Evolutionary conservation across 2,113 vertebrate genomes (phyloP), one percentile per base, ranked within the genome.

Genomic region (Ptilonorhynchus violaceus): DNA sequence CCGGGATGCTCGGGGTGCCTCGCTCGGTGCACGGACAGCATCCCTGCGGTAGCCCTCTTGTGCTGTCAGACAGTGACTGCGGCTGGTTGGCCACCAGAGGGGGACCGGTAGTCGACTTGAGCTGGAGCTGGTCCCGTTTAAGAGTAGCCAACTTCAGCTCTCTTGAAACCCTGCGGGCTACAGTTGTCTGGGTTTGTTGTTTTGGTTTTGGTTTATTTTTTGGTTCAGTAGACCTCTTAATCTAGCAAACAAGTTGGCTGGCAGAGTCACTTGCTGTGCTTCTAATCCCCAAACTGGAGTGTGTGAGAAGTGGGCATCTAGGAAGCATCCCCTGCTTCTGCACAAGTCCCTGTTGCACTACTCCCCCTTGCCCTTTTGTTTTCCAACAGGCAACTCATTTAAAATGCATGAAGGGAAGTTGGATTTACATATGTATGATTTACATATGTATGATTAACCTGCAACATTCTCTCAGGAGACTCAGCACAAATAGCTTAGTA

Each of bases 11-110:
- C 24, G 11, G 3, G 53, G 19, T 46, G 69, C 12, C 31, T 9
- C 15, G 9, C 28, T 25, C 7, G 4, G 18, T 15, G 64, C 41
- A 12, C 35, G 37, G 35, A 17, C 42, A 3, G 60, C 0, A 8
- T 35, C 52, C 1, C 0, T 8, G 74, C 13, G 33, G 22, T 30
- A 13, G 33, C 63, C 72, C 49, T 18, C 1, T 2, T 5, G 27
- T 24, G 50, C 41, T 3, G 2, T 8, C 72, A 56, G 28, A 23
- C 8, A 15, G 60, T 24, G 66, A 5, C 68, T 85, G 60, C 5
- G 23, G 46, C 75, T 59, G 44, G 1, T 41, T 93, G 95, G 78
- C 96, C 97, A 82, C 92, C 63, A 97, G 97, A 92, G 96, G 96
- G 97, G 80, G 94, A 25, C 68, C 74, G 64, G n/a, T 35, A 79